Conservation (phyloP, 1,140 invertebrate species). For the Bombus pascuorum region DNA sequence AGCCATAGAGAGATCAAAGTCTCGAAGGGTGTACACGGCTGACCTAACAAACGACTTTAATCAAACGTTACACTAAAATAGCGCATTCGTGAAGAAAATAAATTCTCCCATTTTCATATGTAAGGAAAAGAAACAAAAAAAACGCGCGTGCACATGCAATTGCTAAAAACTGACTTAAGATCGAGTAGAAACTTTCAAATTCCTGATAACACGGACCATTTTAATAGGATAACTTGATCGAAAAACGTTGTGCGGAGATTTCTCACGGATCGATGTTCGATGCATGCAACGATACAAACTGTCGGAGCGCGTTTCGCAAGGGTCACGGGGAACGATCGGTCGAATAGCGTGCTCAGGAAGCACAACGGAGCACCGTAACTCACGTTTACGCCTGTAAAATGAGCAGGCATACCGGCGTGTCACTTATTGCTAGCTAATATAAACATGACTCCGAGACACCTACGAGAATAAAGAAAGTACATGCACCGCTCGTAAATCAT, state of each 20-base stretch:
- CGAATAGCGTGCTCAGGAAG: constrained; percentile 42
- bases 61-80: background rate
- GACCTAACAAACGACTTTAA: background rate
- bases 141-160: background rate
- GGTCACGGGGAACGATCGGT: constrained; percentile 49
- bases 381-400: constrained; percentile 65
- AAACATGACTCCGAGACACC: constrained; percentile 64
- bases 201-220: background rate
- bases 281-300: background rate
- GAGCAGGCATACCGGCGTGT: constrained; percentile 58
- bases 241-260: background rate
- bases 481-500: constrained; percentile 55
- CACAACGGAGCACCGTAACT: constrained; percentile 55
- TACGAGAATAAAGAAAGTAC: constrained; percentile 44
- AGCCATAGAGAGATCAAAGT: background rate
- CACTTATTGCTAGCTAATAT: constrained; percentile 67
- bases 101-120: background rate
- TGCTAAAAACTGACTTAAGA: background rate
- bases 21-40: background rate
- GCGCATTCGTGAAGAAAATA: background rate
- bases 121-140: background rate
- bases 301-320: constrained; percentile 28
- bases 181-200: background rate
- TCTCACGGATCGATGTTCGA: background rate
- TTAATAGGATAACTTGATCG: background rate